phyloP scores from a whole-genome alignment of 2,113 vertebrate species.

The Syngnathus scovelli region DNA sequence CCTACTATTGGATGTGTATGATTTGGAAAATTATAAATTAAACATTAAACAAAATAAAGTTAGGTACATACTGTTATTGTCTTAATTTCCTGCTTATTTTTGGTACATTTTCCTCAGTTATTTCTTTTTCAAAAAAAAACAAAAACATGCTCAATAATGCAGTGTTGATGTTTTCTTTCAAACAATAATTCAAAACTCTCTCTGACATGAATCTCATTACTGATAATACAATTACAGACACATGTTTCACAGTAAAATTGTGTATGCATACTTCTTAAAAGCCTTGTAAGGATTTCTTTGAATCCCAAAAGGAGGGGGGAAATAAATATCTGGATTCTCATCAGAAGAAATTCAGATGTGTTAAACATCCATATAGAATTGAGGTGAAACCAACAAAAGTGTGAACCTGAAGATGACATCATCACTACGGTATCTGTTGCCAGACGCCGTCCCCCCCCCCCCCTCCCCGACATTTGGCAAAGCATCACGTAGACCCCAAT shows the following conservation, averaged over 20 bases:
- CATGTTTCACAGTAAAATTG: conserved; percentile 3
- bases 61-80: no score
- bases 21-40: no score
- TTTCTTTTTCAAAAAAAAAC: no score
- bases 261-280: conserved; percentile 9
- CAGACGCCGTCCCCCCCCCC: conserved; percentile 33
- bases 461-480: conserved; percentile 35
- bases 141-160: no score
- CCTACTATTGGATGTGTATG: no score
- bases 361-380: conserved; percentile 46
- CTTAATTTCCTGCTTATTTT: no score
- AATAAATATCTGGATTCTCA: conserved; percentile 42
- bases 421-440: conserved; percentile 43
- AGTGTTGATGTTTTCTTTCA: background rate
- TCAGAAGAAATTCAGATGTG: conserved; percentile 34
- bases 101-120: no score
- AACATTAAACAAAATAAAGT: no score
- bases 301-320: conserved; percentile 35
- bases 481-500: conserved; percentile 39
- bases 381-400: conserved; percentile 60
- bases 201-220: conserved; percentile 4
- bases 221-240: background rate
- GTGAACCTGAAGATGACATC: conserved; percentile 62
- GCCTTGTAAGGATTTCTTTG: conserved; percentile 19
- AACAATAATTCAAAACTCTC: conserved; percentile 10